These are phyloP conservation scores for Eurystomus gularis DNA, from an alignment of 2,113 vertebrate species.

Conservation along the genomic window DNA sequence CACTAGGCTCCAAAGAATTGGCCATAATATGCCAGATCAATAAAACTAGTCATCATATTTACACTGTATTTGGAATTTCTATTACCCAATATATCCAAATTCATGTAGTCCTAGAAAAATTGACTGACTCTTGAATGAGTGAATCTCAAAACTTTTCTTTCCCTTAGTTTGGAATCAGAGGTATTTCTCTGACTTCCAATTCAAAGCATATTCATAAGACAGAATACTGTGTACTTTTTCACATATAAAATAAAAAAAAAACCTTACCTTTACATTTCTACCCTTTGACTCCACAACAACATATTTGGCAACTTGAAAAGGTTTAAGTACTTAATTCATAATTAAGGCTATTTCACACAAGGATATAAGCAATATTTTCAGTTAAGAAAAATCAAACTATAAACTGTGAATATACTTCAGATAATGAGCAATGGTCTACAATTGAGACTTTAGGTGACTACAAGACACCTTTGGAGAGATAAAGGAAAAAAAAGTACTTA, in stretches of 20 bases:
- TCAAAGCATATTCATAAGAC: background rate
- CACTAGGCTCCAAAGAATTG: background rate
- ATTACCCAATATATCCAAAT: background rate
- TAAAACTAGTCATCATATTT: background rate
- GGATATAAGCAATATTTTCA: background rate
- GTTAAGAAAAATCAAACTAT: background rate
- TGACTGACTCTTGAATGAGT: background rate
- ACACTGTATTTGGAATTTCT: background rate
- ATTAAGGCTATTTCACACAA: background rate
- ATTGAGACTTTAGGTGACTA: background rate
- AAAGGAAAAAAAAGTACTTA: background rate
- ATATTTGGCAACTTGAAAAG: background rate
- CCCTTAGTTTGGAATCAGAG: background rate
- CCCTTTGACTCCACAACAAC: background rate
- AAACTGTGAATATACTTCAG: background rate
- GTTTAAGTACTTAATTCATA: background rate
- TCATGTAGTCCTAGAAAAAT: background rate
- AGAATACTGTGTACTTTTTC: background rate
- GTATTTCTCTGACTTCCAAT: background rate
- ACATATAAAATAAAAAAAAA: background rate
- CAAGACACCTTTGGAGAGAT: background rate
- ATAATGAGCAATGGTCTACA: background rate
- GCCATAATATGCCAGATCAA: background rate
- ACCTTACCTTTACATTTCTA: background rate
- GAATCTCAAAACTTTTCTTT: background rate